Percentiles rank a stretch among this genome's conserved stretches.
Conservation (phyloP, 2,797 vertebrate species). For the Bothrops alternatus region DNA sequence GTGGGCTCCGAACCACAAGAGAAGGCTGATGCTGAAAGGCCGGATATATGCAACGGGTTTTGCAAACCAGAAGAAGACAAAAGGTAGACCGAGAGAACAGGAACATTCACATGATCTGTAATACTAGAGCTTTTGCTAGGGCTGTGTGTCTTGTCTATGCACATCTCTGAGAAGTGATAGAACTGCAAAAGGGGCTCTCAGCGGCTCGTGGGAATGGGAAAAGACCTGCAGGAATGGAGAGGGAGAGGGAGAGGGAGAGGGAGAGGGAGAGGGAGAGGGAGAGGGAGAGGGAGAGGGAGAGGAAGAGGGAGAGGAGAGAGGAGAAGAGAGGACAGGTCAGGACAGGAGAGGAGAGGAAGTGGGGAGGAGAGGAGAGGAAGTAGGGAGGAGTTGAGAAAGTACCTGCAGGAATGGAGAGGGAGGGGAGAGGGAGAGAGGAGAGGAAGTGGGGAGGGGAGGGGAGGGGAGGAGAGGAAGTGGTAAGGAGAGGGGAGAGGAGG, state of each 20-base stretch:
- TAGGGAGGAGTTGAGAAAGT: no score
- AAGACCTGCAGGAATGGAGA: background rate
- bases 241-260: background rate
- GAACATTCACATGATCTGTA: background rate
- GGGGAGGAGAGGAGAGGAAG: no score
- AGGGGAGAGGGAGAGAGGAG: no score
- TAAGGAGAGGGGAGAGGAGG: no score
- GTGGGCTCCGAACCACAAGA: background rate
- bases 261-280: no score
- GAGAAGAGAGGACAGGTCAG: no score
- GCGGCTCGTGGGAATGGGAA: background rate
- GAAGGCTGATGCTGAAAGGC: background rate
- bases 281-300: no score
- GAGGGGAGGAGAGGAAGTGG: no score
- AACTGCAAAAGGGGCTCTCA: background rate
- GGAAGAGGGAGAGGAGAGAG: no score
- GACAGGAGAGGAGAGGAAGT: no score
- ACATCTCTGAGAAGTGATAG: background rate
- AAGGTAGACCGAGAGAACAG: accelerated
- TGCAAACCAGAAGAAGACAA: background rate
- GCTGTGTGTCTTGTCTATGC: no score
- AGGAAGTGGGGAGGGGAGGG: background rate
- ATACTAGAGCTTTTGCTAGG: background rate
- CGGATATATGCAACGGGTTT: background rate
- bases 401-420: no score